Evolutionary conservation across 2,888 invertebrate genomes (phyloP).

Genomic region (Pandemis heparana): DNA sequence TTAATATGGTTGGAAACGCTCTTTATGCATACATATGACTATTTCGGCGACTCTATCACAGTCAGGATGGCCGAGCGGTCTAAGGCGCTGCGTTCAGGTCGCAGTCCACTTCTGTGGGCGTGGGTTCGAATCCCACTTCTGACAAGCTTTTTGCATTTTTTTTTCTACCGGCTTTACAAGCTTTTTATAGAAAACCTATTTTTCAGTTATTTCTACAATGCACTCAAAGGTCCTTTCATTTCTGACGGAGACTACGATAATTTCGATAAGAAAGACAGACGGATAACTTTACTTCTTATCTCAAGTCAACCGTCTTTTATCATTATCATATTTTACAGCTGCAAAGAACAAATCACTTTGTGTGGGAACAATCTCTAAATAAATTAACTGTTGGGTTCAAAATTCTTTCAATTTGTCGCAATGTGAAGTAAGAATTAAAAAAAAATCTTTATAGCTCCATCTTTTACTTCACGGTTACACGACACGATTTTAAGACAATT

Average conservation of each 20-base stretch:
- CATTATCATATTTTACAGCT: slow-evolving; percentile 17
- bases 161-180: background rate
- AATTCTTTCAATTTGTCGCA: background rate
- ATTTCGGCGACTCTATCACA: slow-evolving; percentile 26
- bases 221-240: slow-evolving; percentile 14
- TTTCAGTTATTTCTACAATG: background rate
- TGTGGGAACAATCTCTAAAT: background rate
- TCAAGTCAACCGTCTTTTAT: background rate
- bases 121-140: slow-evolving; percentile 56
- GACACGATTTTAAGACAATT: no score
- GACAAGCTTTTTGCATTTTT: slow-evolving; percentile 45
- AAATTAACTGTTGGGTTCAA: background rate
- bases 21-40: background rate
- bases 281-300: slow-evolving; percentile 38
- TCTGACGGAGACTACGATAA: background rate
- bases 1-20: background rate
- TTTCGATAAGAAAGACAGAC: slow-evolving; percentile 31
- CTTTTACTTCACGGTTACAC: no score
- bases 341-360: slow-evolving; percentile 11
- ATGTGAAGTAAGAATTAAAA: no score
- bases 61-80: slow-evolving; percentile 57
- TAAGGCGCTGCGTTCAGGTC: slow-evolving; percentile 57
- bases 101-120: slow-evolving; percentile 56
- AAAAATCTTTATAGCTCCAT: no score
- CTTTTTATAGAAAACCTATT: background rate